These are phyloP conservation scores for Hyppa rectilinea DNA, from an alignment of 2,888 invertebrate genomes.

Conservation along the genomic window DNA sequence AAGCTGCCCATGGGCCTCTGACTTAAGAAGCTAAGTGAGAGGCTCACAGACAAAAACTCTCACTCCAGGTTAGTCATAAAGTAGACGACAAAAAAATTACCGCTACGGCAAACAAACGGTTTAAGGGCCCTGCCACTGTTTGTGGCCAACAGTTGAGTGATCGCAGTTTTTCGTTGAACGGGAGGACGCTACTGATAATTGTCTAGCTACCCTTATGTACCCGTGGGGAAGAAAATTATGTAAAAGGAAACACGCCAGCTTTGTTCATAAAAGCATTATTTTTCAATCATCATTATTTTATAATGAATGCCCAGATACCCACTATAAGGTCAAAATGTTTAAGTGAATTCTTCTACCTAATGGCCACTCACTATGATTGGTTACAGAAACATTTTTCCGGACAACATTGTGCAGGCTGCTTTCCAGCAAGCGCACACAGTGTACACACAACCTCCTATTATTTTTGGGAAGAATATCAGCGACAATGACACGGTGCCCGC, in stretches of 20 bases:
- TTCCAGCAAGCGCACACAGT: slow-evolving; percentile 96
- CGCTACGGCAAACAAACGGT: too few species aligned
- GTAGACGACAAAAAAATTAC: too few species aligned
- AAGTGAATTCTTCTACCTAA: slow-evolving; percentile 10
- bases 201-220: too few species aligned
- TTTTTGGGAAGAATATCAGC: slow-evolving; percentile 89
- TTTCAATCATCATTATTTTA: too few species aligned
- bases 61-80: too few species aligned
- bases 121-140: too few species aligned
- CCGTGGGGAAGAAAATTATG: neutral
- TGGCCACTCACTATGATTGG: slow-evolving; percentile 9
- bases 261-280: neutral
- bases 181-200: too few species aligned
- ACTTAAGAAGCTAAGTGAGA: too few species aligned
- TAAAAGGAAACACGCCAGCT: neutral
- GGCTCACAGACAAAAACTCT: too few species aligned
- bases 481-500: slow-evolving; percentile 85
- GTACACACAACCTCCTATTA: slow-evolving; percentile 90
- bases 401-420: slow-evolving; percentile 97
- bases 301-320: neutral
- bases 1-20: too few species aligned
- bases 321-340: neutral
- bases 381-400: slow-evolving; percentile 96
- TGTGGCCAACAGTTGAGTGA: too few species aligned
- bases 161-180: too few species aligned